These are phyloP conservation scores for Hystrix brachyura DNA, from an alignment of 2,113 vertebrate species.

Conservation along the genomic window DNA sequence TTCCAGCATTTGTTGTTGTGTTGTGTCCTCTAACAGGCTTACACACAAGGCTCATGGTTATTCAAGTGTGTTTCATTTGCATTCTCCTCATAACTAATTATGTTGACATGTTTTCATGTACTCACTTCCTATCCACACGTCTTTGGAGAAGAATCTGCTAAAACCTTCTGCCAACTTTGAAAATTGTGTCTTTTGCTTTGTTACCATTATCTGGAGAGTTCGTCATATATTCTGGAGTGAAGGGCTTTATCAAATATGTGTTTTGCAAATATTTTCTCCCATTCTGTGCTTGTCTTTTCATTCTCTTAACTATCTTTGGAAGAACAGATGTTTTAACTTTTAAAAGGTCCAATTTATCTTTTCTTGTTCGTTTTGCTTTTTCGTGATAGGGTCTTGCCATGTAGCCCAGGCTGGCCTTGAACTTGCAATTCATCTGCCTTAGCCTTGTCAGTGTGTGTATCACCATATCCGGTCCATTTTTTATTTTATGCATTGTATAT, in stretches of 20 bases:
- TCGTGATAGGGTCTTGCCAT: neutral
- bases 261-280: constrained; percentile 45
- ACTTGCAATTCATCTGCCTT: neutral
- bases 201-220: constrained; percentile 6
- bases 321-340: constrained; percentile 43
- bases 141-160: neutral
- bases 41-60: neutral
- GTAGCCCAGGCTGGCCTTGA: neutral
- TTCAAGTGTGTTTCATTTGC: neutral
- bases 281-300: neutral
- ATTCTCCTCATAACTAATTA: neutral
- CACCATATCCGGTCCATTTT: neutral
- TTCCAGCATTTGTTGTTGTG: neutral
- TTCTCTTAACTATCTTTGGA: constrained; percentile 48
- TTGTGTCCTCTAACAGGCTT: neutral
- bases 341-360: neutral
- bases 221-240: neutral
- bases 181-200: constrained; percentile 3
- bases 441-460: neutral
- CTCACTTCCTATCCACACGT: neutral
- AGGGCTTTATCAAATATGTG: neutral
- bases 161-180: neutral
- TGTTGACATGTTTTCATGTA: neutral
- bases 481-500: neutral
- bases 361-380: neutral